Evolutionary conservation across 1,140 invertebrate species (phyloP).

Genomic region (Pararge aegeria): DNA sequence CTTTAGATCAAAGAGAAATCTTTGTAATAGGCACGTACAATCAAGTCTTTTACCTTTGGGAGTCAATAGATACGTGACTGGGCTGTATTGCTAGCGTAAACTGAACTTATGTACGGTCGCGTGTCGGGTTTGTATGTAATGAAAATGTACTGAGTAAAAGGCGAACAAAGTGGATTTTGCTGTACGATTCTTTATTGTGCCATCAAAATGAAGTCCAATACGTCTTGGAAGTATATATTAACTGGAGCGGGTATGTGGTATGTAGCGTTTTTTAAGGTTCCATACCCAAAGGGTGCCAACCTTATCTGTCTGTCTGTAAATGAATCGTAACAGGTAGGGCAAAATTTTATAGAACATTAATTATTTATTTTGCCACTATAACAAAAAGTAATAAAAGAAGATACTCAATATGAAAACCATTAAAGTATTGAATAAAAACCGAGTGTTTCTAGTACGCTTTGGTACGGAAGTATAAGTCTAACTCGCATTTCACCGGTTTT

Average conservation of each 20-base stretch:
- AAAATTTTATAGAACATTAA: too few species aligned
- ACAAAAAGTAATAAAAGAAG: too few species aligned
- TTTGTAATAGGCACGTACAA: constrained; percentile 1
- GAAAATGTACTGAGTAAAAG: constrained; percentile 5
- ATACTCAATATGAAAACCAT: too few species aligned
- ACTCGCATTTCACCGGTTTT: too few species aligned
- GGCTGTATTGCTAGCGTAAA: not conserved
- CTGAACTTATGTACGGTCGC: not conserved
- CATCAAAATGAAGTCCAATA: not conserved
- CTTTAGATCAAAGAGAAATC: not conserved
- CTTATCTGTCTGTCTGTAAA: too few species aligned
- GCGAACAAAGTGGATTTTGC: constrained; percentile 5
- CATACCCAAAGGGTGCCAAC: too few species aligned
- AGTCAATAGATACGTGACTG: constrained; percentile 4
- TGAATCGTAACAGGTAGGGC: too few species aligned
- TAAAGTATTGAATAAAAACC: too few species aligned
- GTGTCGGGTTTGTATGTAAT: constrained; percentile 1
- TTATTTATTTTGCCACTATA: too few species aligned
- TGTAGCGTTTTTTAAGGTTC: too few species aligned
- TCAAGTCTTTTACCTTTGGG: constrained; percentile 4
- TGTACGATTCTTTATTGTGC: constrained; percentile 1
- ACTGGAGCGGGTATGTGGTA: not conserved
- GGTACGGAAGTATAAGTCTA: too few species aligned
- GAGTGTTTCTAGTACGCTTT: too few species aligned
- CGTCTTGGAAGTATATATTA: not conserved